Evolutionary conservation across 2,113 vertebrate genomes (phyloP).

Genomic region (Sinocyclocheilus rhinocerous): DNA sequence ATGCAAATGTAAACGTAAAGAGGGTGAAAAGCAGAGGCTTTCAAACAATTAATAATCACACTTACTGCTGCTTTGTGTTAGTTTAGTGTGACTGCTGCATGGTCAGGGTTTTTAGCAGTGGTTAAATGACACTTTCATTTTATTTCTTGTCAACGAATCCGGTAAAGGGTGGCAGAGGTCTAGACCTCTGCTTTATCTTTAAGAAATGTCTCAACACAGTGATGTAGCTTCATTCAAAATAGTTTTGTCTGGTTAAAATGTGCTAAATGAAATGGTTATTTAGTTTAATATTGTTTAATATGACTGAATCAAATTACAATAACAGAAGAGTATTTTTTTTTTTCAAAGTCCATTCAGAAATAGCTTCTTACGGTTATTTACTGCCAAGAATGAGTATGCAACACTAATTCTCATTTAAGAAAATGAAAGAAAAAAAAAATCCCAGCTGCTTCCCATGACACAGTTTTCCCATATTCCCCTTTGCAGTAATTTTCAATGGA

Average conservation of each 20-base stretch:
- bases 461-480: neutral
- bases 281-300: neutral
- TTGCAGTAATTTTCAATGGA: slow-evolving; percentile 53
- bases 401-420: neutral
- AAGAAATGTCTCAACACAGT: too few species aligned
- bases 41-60: slow-evolving; percentile 3
- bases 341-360: neutral
- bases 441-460: neutral
- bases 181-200: neutral
- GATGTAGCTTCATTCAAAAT: neutral
- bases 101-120: slow-evolving; percentile 26
- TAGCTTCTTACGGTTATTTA: neutral
- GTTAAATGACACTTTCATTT: slow-evolving; percentile 11
- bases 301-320: neutral
- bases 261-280: neutral
- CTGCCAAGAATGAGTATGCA: neutral
- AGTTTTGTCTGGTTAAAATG: neutral
- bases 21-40: slow-evolving; percentile 30
- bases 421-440: neutral
- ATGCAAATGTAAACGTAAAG: slow-evolving; percentile 31
- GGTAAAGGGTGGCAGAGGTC: neutral
- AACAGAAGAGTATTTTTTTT: neutral
- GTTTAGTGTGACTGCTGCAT: slow-evolving; percentile 9
- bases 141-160: neutral
- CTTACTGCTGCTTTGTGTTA: slow-evolving; percentile 21